phyloP scores from a whole-genome alignment of 2,113 vertebrate genomes.

The Phrynocephalus versicolor region DNA sequence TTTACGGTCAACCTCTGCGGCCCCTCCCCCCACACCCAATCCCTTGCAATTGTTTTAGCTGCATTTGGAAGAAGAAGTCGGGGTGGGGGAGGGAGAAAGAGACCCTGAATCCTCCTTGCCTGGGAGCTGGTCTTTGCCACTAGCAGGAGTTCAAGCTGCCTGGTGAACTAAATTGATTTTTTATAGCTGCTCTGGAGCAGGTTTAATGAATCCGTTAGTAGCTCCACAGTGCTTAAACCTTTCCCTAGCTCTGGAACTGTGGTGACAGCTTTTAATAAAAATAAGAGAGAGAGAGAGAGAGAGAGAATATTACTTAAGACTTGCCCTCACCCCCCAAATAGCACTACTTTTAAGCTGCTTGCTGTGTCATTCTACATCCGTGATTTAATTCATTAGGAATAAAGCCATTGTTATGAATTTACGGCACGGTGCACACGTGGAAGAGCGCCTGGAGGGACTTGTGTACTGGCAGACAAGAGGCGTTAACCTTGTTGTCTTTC shows the following conservation, averaged over 20 bases:
- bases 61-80: constrained; percentile 34
- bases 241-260: constrained; percentile 58
- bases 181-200: constrained; percentile 82
- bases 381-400: not conserved
- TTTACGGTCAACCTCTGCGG: not conserved
- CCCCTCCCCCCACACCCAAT: not conserved
- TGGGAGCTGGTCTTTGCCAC: constrained; percentile 65
- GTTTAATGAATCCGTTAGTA: constrained; percentile 86
- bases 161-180: constrained; percentile 87
- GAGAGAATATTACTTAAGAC: constrained; percentile 56
- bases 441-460: not conserved
- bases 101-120: constrained; percentile 49
- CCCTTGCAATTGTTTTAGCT: not conserved
- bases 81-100: no score
- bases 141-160: constrained; percentile 77
- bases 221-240: constrained; percentile 75
- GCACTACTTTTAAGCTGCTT: constrained; percentile 24
- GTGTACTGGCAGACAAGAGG: not conserved
- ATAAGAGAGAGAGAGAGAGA: no score
- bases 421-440: accelerated
- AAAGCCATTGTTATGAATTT: not conserved
- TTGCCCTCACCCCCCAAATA: constrained; percentile 38
- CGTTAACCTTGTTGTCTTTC: not conserved
- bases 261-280: constrained; percentile 47
- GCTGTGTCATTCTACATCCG: constrained; percentile 34